Conservation (phyloP, 2,888 invertebrate genomes). For the Chaitophorus viminalis region DNA sequence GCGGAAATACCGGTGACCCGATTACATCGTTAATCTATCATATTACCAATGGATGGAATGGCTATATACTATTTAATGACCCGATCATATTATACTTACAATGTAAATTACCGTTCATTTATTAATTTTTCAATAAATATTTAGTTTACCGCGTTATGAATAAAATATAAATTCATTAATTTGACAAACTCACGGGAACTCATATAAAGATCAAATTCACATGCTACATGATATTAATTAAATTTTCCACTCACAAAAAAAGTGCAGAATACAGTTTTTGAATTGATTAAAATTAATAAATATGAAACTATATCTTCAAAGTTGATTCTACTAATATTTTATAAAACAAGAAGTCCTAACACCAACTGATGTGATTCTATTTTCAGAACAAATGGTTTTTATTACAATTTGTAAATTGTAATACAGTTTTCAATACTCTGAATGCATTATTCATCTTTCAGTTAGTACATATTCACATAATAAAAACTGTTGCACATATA, state of each 20-base stretch:
- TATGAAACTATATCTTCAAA: too few relatives aligned
- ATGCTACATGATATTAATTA: background rate
- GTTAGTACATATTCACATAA: background rate
- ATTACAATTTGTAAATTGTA: too few relatives aligned
- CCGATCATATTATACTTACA: background rate
- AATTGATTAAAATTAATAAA: too few relatives aligned
- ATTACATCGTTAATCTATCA: constrained; percentile 30
- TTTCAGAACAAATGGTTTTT: too few relatives aligned
- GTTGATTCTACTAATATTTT: too few relatives aligned
- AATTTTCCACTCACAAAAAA: too few relatives aligned
- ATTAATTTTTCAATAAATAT: constrained; percentile 4
- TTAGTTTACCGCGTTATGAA: background rate
- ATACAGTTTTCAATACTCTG: too few relatives aligned
- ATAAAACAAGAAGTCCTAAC: too few relatives aligned
- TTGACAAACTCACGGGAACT: background rate
- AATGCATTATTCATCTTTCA: too few relatives aligned
- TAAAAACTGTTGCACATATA: background rate
- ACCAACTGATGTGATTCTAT: too few relatives aligned
- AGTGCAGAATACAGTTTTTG: too few relatives aligned
- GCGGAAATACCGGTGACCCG: constrained; percentile 36
- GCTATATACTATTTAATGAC: too few relatives aligned
- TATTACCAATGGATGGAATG: background rate
- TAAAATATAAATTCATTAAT: background rate
- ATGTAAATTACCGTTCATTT: background rate
- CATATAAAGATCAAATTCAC: background rate